Conservation (phyloP, 1,140 invertebrate genomes). For the Meloidogyne exigua region DNA sequence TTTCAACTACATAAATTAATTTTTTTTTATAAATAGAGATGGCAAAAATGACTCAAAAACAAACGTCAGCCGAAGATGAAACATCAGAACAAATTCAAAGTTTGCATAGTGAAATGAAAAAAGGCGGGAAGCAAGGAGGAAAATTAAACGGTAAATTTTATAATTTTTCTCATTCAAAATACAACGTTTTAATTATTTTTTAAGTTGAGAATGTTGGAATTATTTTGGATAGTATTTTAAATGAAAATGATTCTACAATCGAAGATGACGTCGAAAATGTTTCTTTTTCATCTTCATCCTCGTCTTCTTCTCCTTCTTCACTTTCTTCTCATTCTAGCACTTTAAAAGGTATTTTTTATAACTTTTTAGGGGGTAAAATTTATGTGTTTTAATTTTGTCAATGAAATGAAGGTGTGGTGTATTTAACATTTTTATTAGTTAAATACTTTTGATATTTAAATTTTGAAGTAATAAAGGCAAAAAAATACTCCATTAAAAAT, state of each 20-base stretch:
- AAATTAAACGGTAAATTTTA: conserved; percentile 6
- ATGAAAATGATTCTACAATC: background rate
- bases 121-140: background rate
- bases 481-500: too few relatives aligned
- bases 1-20: background rate
- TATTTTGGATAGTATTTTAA: background rate
- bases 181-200: background rate
- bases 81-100: conserved; percentile 11
- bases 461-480: too few relatives aligned
- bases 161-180: background rate
- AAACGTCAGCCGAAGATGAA: background rate
- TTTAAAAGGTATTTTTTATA: conserved; percentile 7
- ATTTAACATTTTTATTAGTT: too few relatives aligned
- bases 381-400: too few relatives aligned
- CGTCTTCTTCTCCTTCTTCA: background rate
- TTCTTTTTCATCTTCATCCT: background rate
- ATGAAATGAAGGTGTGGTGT: too few relatives aligned
- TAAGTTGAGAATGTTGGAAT: background rate
- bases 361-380: background rate
- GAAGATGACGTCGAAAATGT: background rate
- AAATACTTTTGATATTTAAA: too few relatives aligned
- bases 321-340: conserved; percentile 16
- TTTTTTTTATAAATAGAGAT: background rate
- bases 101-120: conserved; percentile 2
- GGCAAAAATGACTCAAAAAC: conserved; percentile 6